A percentile compares a stretch with the other conserved stretches of the same genome.
phyloP scores from a whole-genome alignment of 1,140 invertebrate species.

The Riptortus pedestris region DNA sequence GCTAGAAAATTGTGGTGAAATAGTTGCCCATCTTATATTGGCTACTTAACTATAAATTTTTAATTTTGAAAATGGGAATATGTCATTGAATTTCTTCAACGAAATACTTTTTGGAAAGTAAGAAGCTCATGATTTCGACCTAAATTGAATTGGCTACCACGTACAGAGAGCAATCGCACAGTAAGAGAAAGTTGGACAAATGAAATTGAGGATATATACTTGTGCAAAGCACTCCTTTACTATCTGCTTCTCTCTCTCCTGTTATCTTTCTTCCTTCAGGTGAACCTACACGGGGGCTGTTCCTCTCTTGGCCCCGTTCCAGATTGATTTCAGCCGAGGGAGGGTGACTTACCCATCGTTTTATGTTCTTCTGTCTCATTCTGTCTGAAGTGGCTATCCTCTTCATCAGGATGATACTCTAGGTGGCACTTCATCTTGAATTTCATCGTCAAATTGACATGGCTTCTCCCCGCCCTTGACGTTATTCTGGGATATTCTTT shows the following conservation, averaged over 20 bases:
- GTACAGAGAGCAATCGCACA: neutral
- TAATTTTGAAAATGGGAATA: too few species aligned
- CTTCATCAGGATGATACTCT: too few species aligned
- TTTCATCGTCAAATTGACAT: too few species aligned
- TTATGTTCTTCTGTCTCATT: neutral
- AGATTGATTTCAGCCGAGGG: neutral
- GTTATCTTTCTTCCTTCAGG: neutral
- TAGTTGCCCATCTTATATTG: too few species aligned
- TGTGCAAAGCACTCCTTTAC: neutral
- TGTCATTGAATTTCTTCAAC: too few species aligned
- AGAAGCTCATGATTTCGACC: neutral
- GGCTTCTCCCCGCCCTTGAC: too few species aligned
- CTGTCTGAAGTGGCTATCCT: neutral
- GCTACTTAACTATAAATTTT: too few species aligned
- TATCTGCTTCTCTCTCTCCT: neutral
- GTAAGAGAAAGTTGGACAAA: neutral
- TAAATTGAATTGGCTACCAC: too few species aligned
- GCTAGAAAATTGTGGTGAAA: too few species aligned
- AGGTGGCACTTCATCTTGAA: too few species aligned
- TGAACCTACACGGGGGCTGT: neutral
- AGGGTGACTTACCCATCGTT: neutral
- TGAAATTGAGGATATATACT: neutral
- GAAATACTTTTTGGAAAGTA: neutral
- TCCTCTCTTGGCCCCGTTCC: neutral
- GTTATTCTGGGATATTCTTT: too few species aligned